A percentile compares a stretch with the other conserved stretches of the same genome.
These are phyloP conservation scores for Phengaris alcon DNA, from an alignment of 2,888 invertebrate genomes.

Conservation along the genomic window DNA sequence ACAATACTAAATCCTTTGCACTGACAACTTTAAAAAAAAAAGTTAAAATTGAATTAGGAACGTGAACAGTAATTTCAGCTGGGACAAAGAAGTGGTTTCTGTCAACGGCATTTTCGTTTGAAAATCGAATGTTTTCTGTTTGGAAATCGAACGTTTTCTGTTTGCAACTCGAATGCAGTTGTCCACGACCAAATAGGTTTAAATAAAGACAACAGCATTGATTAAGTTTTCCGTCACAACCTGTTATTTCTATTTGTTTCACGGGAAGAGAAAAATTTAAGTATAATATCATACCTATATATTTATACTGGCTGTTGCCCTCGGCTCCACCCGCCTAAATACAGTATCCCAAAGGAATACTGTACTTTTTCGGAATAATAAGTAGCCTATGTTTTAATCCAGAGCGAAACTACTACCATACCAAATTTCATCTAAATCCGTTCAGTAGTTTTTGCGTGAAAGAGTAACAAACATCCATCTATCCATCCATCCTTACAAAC, in stretches of 20 bases:
- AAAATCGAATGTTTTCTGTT: conserved; percentile 60
- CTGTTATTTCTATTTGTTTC: conserved; percentile 16
- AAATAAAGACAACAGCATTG: conserved; percentile 34
- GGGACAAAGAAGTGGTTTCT: conserved; percentile 68
- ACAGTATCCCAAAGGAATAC: no score
- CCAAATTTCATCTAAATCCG: no score
- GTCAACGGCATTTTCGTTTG: conserved; percentile 68
- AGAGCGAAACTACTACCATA: no score
- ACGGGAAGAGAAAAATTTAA: neutral
- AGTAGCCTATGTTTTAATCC: no score
- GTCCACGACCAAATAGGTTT: conserved; percentile 35
- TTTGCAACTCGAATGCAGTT: conserved; percentile 29
- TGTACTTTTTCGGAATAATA: no score
- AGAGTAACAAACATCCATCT: no score
- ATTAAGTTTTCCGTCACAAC: conserved; percentile 31
- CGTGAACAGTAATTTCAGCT: conserved; percentile 49
- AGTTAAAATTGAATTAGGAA: conserved; percentile 22
- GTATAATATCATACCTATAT: no score
- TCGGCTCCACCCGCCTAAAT: no score
- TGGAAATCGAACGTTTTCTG: conserved; percentile 40
- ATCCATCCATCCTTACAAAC: no score
- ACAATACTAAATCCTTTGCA: neutral
- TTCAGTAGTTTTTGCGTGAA: no score
- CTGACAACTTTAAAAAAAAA: neutral
- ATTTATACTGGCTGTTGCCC: no score